Base-by-base conservation (phyloP, 2,888 invertebrate genomes). In the Phlogophora meticulosa region DNA sequence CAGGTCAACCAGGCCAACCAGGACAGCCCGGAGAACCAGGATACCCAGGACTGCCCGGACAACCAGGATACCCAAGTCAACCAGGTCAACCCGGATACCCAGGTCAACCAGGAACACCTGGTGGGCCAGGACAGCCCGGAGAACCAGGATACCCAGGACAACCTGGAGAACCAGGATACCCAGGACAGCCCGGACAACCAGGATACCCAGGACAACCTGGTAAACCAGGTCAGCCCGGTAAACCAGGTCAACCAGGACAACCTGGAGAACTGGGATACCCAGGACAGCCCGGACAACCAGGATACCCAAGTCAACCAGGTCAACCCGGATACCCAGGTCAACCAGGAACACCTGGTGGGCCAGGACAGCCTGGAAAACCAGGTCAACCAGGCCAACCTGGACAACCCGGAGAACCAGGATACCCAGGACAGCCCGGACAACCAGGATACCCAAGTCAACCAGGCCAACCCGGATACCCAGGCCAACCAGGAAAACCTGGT, bases 391-490 rank as follows among this genome's bases (percentile, higher is more conserved):
- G 78, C 0, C 20, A 70, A 2, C 79, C 81, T 15, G 79, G 81
- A 9, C 34, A 61, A 9, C 78, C 76, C n/a, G 80, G 80, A 0
- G 72, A 69, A 0, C 84, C 83, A 7, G 78, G 73, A 0, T n/a
- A 69, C 0, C 48, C 74, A 9, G 79, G 79, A 28, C 13, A 73
- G 0, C 79, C 83, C 7, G 80, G 83, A 0, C 72, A 69, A 0
- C 84, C 83, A 7, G 78, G 73, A 0, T n/a, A 69, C 0, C 48
- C 74, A 9, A 78, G 79, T 0, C 15, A 68, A 4, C 78, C 72
- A 1, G 83, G 88, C 13, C 45, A 78, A 2, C 87, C 90, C 2
- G 88, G 88, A 24, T 62, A 78, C 1, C 85, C 86, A 58, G 87
- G 81, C 3, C 40, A 80, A 1, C 88, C 85, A 17, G 87, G 84